phyloP scores from a whole-genome alignment of 2,888 invertebrate species.

The Drosophila basisetae region DNA sequence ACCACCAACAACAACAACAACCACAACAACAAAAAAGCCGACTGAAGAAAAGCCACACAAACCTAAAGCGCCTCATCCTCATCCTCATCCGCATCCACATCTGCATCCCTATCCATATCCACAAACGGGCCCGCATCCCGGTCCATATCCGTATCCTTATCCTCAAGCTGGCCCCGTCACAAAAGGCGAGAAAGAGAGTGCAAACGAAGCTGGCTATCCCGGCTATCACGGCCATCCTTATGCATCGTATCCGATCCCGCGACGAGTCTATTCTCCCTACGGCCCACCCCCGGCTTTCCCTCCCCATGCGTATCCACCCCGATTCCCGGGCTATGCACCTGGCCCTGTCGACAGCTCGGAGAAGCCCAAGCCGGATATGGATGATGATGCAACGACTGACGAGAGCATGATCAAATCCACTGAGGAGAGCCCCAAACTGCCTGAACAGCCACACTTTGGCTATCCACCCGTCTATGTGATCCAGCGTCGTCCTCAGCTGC shows the following conservation, averaged over 20 bases:
- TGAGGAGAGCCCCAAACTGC: conserved; percentile 19
- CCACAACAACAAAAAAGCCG: conserved; percentile 15
- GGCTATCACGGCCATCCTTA: conserved; percentile 19
- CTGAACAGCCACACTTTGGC: conserved; percentile 30
- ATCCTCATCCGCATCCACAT: conserved; percentile 8
- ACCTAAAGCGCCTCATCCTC: conserved; percentile 9
- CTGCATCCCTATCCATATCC: neutral
- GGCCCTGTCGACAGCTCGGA: conserved; percentile 9
- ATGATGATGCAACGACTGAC: neutral
- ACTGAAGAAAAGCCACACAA: conserved; percentile 12
- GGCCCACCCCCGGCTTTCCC: conserved; percentile 18
- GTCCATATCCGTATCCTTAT: neutral
- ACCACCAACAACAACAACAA: conserved; percentile 22
- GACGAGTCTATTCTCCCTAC: conserved; percentile 42
- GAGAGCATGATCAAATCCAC: conserved; percentile 8
- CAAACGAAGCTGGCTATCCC: conserved; percentile 16
- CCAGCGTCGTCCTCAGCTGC: conserved; percentile 38
- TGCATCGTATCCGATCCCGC: conserved; percentile 20
- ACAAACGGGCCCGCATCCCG: neutral
- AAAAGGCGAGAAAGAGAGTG: neutral
- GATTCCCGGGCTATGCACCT: conserved; percentile 22
- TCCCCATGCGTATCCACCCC: neutral
- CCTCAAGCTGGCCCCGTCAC: conserved; percentile 9
- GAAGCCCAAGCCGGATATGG: conserved; percentile 1
- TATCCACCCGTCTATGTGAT: conserved; percentile 51